A percentile compares a stretch with the other conserved stretches of the same genome.
Evolutionary conservation across 2,888 invertebrate species (phyloP).

Genomic region (Myopa testacea): DNA sequence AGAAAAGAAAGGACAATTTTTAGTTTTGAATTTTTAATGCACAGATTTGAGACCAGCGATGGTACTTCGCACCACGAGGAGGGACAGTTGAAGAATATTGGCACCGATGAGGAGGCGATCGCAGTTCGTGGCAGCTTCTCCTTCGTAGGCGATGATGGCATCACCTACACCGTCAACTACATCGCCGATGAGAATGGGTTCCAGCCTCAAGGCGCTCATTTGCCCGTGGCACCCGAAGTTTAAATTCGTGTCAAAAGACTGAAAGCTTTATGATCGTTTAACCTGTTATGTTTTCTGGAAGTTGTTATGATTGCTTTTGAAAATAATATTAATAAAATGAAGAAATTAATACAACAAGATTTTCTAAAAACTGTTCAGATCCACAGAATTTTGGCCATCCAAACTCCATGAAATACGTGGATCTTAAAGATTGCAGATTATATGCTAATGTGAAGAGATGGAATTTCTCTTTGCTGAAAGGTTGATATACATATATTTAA

Average conservation of each 20-base stretch:
- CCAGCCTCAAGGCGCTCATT: slow-evolving; percentile 45
- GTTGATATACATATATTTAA: too few relatives aligned
- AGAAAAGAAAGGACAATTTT: background rate
- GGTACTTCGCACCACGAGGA: slow-evolving; percentile 45
- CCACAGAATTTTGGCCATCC: too few relatives aligned
- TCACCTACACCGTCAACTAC: slow-evolving; percentile 51
- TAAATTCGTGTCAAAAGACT: background rate
- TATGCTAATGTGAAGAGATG: too few relatives aligned
- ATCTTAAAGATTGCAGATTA: too few relatives aligned
- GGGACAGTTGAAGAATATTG: slow-evolving; percentile 47
- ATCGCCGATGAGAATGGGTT: slow-evolving; percentile 53
- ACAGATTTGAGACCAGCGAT: slow-evolving; percentile 54
- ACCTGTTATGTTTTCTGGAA: background rate
- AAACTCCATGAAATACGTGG: too few relatives aligned
- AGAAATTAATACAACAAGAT: too few relatives aligned
- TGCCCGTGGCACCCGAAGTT: slow-evolving; percentile 16
- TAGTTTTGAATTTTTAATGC: background rate
- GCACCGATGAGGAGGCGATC: slow-evolving; percentile 49
- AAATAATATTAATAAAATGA: background rate
- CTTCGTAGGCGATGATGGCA: slow-evolving; percentile 51
- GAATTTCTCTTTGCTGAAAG: too few relatives aligned
- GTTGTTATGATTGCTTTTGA: background rate
- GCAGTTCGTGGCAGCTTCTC: slow-evolving; percentile 53
- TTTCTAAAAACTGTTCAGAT: too few relatives aligned
- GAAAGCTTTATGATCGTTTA: background rate